Evolutionary conservation across 53 echinoderm and acorn worm species (phyloP), one percentile per base, ranked within the genome.

Genomic region (Astropecten irregularis): DNA sequence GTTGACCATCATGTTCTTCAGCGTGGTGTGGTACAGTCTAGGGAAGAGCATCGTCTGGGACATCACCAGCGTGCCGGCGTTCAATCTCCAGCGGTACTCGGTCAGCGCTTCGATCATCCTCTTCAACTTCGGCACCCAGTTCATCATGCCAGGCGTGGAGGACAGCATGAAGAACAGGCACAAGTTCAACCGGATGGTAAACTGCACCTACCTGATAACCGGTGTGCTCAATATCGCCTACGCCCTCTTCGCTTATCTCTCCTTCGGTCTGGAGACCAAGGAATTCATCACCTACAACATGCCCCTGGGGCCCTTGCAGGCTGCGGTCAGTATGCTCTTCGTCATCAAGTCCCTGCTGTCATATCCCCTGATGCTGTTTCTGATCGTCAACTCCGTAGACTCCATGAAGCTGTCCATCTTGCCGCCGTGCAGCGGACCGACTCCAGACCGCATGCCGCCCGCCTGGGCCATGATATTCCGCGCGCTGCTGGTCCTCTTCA

Each of bases 221-320:
- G 97, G 93, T 2, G 50, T 97, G 14, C 50, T 97, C 23, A 97
- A 87, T 54, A 76, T 94, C 64, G 69, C 87, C 6, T 97, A 92
- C 77, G 89, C 97, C 6, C 83, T 97, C 50, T 94, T 94, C 58
- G 97, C 97, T 0, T 97, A 82, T 73, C 86, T 97, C 16, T 94
- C 97, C 11, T 97, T 97, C 53, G 91, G 63, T 18, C 86, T 94
- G 7, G 68, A 91, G 11, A 97, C 97, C 6, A 70, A 89, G 49
- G 97, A 97, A 57, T 97, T 97, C 56, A 94, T 97, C 76, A 97
- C 97, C 9, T 97, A 97, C 81, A 97, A 94, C 73, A 93, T 97
- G 93, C 91, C 89, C 5, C 53, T 87, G 14, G 93, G 93, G 33
- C 70, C 91, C 2, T 69, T 97, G 8, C 92, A 97, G 66, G 85